Evolutionary conservation across 2,797 vertebrate genomes (phyloP).

Genomic region (Paratrypauchen microcephalus): DNA sequence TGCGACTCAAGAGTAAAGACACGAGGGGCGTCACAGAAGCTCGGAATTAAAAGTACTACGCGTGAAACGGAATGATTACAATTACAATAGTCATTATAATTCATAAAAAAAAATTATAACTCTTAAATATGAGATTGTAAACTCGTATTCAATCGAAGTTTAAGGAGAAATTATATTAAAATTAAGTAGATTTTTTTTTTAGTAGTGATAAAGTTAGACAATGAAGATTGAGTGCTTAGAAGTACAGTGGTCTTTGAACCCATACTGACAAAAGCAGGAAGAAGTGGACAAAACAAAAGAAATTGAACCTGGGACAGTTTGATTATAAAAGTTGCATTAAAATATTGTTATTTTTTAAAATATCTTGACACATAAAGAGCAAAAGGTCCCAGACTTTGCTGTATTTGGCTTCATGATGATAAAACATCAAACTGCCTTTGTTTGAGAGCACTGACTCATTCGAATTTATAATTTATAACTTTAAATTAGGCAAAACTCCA

Average conservation of each 20-base stretch:
- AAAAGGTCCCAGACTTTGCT: too few species aligned
- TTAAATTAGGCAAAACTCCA: too few species aligned
- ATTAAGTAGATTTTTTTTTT: background rate
- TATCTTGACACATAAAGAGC: too few species aligned
- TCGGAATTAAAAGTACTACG: background rate
- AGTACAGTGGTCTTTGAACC: background rate
- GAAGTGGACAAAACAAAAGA: background rate
- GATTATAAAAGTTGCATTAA: too few species aligned
- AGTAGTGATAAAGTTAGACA: background rate
- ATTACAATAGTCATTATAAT: too few species aligned
- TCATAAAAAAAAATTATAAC: background rate
- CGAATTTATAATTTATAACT: too few species aligned
- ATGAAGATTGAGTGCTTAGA: background rate
- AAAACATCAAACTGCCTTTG: too few species aligned
- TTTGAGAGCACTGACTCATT: too few species aligned
- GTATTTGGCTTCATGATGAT: too few species aligned
- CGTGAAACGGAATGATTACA: too few species aligned
- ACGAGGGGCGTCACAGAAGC: background rate
- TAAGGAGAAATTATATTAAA: background rate
- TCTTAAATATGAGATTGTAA: background rate
- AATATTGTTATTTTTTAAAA: too few species aligned
- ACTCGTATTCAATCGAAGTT: background rate
- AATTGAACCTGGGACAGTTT: background rate
- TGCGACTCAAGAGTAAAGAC: background rate
- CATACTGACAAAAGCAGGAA: slow-evolving; percentile 1